These are phyloP conservation scores for Tortrix viridana DNA, from an alignment of 2,888 invertebrate genomes.

Conservation along the genomic window DNA sequence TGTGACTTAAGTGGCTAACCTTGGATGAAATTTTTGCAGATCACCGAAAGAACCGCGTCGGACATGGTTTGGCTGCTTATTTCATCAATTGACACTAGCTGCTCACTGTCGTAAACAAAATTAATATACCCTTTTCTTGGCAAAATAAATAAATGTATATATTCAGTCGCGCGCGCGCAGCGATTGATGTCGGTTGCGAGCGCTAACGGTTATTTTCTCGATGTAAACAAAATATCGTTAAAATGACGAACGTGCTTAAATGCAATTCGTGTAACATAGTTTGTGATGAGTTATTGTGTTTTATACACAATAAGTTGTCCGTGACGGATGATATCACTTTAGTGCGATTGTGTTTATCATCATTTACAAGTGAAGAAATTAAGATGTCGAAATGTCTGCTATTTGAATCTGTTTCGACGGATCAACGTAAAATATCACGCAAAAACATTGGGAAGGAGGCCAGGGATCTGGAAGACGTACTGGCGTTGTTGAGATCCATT, in stretches of 20 bases:
- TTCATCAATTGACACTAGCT: constrained; percentile 32
- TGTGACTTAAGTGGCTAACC: constrained; percentile 38
- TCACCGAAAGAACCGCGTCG: constrained; percentile 22
- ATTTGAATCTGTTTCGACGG: constrained; percentile 3
- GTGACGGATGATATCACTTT: constrained; percentile 10
- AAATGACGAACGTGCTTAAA: constrained; percentile 19
- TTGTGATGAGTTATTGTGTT: constrained; percentile 8
- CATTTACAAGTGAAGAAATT: constrained; percentile 15
- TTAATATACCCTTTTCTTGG: too few relatives aligned
- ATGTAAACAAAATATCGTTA: not conserved
- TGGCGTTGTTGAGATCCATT: not conserved
- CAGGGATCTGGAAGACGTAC: constrained; percentile 6
- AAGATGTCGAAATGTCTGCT: constrained; percentile 8
- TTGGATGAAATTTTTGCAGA: constrained; percentile 27
- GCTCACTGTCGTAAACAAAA: constrained; percentile 32
- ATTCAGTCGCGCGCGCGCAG: not conserved
- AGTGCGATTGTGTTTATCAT: constrained; percentile 3
- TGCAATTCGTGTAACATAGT: constrained; percentile 15
- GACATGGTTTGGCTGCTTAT: constrained; percentile 30
- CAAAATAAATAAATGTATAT: too few relatives aligned
- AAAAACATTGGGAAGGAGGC: constrained; percentile 9
- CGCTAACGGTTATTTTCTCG: not conserved
- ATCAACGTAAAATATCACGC: constrained; percentile 7
- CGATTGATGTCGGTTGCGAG: not conserved
- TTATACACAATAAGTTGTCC: constrained; percentile 13